phyloP scores from a whole-genome alignment of 64 coral and sea anemone genomes.

The Stichodactyla helianthus region DNA sequence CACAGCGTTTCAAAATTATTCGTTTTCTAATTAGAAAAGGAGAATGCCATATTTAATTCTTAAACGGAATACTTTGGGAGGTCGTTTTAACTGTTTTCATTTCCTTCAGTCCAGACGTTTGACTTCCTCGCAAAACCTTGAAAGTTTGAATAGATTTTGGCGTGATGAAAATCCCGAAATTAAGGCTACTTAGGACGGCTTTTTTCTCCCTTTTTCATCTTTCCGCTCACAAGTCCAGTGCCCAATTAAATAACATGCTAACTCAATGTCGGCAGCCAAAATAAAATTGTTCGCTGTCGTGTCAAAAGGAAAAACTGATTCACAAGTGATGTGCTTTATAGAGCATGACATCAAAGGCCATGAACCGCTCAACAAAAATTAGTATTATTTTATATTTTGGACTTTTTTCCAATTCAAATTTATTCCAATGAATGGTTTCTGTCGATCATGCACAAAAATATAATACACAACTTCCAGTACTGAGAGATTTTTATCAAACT shows the following conservation, averaged over 20 bases:
- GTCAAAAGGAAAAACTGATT: conserved; percentile 31
- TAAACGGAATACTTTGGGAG: conserved; percentile 2
- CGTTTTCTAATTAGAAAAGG: neutral
- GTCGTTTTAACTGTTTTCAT: conserved; percentile 21
- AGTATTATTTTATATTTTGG: neutral
- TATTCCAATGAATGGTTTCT: neutral
- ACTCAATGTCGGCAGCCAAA: conserved; percentile 21
- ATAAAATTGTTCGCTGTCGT: conserved; percentile 13
- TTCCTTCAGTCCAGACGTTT: neutral
- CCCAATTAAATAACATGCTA: conserved; percentile 23
- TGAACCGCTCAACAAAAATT: neutral
- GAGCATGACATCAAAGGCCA: conserved; percentile 31
- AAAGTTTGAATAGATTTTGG: conserved; percentile 6
- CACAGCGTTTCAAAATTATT: neutral
- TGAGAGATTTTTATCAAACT: neutral
- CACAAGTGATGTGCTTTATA: conserved; percentile 34
- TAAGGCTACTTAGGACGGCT: conserved; percentile 11
- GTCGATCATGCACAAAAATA: neutral
- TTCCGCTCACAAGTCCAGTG: conserved; percentile 33
- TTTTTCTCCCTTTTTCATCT: conserved; percentile 29
- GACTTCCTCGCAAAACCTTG: conserved; percentile 12
- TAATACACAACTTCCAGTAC: neutral
- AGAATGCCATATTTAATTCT: conserved; percentile 11
- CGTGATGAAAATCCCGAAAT: conserved; percentile 26
- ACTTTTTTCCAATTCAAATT: neutral